Base-by-base conservation (phyloP, 2,888 invertebrate species). In the Icerya purchasi region DNA sequence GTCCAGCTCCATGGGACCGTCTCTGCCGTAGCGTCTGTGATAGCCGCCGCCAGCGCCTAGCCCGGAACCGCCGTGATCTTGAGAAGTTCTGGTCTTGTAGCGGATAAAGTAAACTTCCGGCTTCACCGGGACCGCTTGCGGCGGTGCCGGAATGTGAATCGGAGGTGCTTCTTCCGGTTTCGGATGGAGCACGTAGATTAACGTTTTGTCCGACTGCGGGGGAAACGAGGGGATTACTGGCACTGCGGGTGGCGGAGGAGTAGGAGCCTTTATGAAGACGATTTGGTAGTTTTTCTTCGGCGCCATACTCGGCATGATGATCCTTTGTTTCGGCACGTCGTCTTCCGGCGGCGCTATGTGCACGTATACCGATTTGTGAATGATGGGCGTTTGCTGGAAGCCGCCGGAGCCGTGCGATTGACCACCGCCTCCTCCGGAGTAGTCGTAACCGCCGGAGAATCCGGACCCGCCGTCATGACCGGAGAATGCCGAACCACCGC, bases 221-320 rank as follows among this genome's bases (percentile, higher is more conserved):
- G 66, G 66, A 8, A 65, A 64, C 22, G 65, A 65, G 2, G 66
- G 67, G 20, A 67, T 65, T 21, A 65, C 64, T 0, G 66, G 67
- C 3, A 65, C 65, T 1, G 61, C 50, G 2, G 60, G 60, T 2
- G 65, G 63, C 3, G 65, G 62, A 20, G 65, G 63, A 1, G 65
- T 64, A 1, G 67, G 66, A 5, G 67, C 66, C 54, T 67, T 67
- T 61, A 67, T 67, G 63, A 67, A 67, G 20, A 68, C 67, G 23
- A 67, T 67, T 61, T 67, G 66, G 61, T 66, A 68, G 61, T 67
- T 66, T 57, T 66, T 66, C 56, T 66, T 66, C 5, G 66, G 66
- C 20, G 67, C 63, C n/a, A 65, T 64, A 18, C 64, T 62, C 1
- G 66, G 65, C 10, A 66, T 54, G 10, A 67, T 65, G 8, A 65